Evolutionary conservation across 2,888 invertebrate genomes (phyloP).

Genomic region (Lepidonotus clava): DNA sequence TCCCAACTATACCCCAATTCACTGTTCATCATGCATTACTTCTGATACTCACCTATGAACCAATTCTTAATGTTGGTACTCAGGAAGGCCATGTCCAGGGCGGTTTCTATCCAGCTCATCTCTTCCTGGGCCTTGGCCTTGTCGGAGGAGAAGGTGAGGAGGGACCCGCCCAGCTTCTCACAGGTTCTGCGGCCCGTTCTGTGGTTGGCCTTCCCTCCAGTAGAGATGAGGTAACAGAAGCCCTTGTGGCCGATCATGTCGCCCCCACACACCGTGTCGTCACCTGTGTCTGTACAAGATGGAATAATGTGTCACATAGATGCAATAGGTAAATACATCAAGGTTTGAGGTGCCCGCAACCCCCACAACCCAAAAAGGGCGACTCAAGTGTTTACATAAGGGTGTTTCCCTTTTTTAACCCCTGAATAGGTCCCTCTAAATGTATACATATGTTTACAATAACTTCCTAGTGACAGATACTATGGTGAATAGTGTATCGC

Average conservation of each 20-base stretch:
- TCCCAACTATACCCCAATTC: no score
- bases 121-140: background rate
- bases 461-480: no score
- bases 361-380: no score
- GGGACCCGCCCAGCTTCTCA: background rate
- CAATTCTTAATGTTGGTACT: constrained; percentile 16
- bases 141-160: background rate
- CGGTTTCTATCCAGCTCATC: constrained; percentile 7
- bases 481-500: no score
- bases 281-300: constrained; percentile 1
- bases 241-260: constrained; percentile 30
- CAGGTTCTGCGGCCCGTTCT: background rate
- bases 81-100: constrained; percentile 6
- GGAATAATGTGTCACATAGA: no score
- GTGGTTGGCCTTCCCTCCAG: background rate
- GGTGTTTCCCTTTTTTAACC: no score
- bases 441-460: no score
- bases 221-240: background rate
- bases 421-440: no score
- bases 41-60: constrained; percentile 16
- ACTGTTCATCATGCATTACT: no score
- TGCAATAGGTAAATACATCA: no score
- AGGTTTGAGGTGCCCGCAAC: no score
- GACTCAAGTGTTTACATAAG: no score
- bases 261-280: constrained; percentile 24